Conservation (phyloP, 2,797 vertebrate genomes). For the Delichon dasypus region DNA sequence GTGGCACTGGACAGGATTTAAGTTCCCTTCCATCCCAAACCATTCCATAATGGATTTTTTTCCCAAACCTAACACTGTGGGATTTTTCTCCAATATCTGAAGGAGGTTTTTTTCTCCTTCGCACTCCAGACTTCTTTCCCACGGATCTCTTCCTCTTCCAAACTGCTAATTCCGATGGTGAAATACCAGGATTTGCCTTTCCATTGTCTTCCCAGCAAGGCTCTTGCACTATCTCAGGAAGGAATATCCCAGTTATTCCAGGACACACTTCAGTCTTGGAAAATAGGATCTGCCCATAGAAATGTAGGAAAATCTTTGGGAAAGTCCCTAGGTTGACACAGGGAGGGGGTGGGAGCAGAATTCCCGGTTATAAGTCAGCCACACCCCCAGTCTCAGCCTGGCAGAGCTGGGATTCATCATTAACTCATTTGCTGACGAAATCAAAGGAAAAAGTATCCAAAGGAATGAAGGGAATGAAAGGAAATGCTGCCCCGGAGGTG, state of each 20-base stretch:
- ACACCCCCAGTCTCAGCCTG: neutral
- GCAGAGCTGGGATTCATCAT: neutral
- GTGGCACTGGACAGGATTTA: neutral
- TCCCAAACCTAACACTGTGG: neutral
- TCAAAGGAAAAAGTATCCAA: neutral
- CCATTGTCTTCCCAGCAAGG: neutral
- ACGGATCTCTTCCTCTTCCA: neutral
- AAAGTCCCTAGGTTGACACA: neutral
- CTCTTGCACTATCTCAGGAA: fast-evolving
- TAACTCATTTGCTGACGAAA: conserved; percentile 11
- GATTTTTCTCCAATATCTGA: neutral
- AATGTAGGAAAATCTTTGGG: neutral
- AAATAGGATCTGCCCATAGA: fast-evolving
- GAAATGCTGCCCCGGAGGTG: neutral
- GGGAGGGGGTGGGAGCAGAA: neutral
- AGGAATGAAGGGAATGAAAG: neutral
- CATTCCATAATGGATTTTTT: neutral
- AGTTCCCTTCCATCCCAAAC: neutral
- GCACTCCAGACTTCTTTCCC: neutral
- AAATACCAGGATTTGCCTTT: neutral
- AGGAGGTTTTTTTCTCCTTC: neutral
- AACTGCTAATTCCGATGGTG: neutral
- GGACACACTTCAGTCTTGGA: neutral
- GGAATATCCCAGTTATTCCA: neutral
- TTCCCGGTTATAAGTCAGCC: neutral